phyloP scores from a whole-genome alignment of 2,888 invertebrate genomes.

The Sarcophaga subvicina region DNA sequence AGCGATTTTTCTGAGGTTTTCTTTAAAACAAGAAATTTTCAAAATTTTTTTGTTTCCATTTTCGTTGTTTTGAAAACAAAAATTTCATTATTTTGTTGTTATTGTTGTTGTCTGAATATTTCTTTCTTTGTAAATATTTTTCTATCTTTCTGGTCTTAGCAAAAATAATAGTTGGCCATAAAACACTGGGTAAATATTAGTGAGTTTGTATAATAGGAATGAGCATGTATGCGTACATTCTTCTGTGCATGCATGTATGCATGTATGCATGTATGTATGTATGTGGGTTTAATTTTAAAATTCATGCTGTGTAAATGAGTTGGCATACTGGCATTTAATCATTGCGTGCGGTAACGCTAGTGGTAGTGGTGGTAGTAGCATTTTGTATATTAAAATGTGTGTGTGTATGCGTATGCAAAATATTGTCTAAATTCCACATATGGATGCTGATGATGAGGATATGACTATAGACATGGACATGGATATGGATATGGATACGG shows the following conservation, averaged over 20 bases:
- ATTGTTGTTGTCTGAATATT: neutral
- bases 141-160: neutral
- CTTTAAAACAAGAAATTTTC: conserved; percentile 9
- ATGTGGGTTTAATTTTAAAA: no score
- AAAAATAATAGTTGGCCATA: conserved; percentile 12
- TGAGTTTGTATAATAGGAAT: conserved; percentile 4
- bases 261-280: neutral
- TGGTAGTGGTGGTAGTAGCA: neutral
- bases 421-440: conserved; percentile 25
- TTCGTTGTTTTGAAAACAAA: neutral
- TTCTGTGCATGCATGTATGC: neutral
- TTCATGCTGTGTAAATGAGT: conserved; percentile 8
- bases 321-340: conserved; percentile 8
- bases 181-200: conserved; percentile 31
- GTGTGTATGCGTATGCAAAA: neutral
- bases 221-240: neutral
- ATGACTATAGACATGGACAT: neutral
- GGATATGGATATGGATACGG: conserved; percentile 7
- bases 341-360: neutral
- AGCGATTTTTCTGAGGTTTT: conserved; percentile 37
- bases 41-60: neutral
- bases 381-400: no score
- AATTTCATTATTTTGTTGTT: neutral
- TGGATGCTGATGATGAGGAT: neutral
- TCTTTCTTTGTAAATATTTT: neutral